Conservation (phyloP, 2,113 vertebrate species). For the Corvus hawaiiensis region DNA sequence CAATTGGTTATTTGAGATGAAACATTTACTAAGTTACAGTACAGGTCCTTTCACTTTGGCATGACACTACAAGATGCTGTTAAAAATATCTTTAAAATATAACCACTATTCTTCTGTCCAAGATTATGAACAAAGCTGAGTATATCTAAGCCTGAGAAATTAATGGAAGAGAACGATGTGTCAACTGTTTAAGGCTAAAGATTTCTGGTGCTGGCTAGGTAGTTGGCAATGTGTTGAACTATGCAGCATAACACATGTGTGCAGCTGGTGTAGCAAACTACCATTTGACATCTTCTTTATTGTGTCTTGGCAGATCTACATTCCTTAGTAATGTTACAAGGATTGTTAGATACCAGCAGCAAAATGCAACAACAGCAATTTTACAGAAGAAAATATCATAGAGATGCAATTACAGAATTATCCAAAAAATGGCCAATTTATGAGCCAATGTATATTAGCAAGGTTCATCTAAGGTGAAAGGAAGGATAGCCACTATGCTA, state of each 20-base stretch:
- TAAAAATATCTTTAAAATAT: not conserved
- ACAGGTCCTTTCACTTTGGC: not conserved
- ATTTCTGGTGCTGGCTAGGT: accelerated
- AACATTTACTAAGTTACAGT: not conserved
- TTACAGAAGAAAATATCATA: not conserved
- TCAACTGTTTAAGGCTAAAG: not conserved
- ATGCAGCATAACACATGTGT: accelerated
- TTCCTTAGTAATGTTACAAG: not conserved
- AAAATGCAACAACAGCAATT: not conserved
- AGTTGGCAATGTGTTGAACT: not conserved
- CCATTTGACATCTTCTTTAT: not conserved
- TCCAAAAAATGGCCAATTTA: not conserved
- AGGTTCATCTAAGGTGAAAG: not conserved
- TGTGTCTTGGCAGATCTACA: not conserved
- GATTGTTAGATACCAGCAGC: not conserved
- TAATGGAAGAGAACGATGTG: not conserved
- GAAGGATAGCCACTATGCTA: not conserved
- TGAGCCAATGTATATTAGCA: not conserved
- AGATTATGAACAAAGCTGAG: not conserved
- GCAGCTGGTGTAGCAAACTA: not conserved
- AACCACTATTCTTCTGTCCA: not conserved
- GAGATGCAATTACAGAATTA: not conserved
- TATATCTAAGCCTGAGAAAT: not conserved
- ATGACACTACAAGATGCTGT: not conserved
- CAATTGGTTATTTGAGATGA: not conserved